Conservation (phyloP, 2,888 invertebrate genomes). For the Agrilus biguttatus region DNA sequence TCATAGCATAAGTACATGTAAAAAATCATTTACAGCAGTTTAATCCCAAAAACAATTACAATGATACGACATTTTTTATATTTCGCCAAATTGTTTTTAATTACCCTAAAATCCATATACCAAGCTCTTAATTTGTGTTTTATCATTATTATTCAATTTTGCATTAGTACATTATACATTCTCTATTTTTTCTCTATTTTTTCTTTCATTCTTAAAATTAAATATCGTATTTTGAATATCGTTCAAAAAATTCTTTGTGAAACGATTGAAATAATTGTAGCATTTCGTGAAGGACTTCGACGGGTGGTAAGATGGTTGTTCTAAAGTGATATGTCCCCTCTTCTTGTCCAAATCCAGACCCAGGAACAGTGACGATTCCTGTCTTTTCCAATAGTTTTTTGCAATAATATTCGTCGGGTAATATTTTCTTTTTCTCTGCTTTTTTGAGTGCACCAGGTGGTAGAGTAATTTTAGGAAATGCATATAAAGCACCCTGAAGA, state of each 20-base stretch:
- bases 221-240: constrained; percentile 41
- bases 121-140: no score
- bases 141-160: no score
- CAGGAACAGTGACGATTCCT: constrained; percentile 77
- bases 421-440: constrained; percentile 52
- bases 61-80: no score
- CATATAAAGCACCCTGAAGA: constrained; percentile 87
- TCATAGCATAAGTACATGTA: no score
- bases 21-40: no score
- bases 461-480: constrained; percentile 69
- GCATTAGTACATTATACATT: no score
- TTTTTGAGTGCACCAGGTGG: constrained; percentile 65
- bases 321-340: constrained; percentile 84
- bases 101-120: no score
- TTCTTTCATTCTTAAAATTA: not conserved
- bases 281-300: constrained; percentile 60
- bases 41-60: no score
- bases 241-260: constrained; percentile 60
- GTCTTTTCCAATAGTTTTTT: constrained; percentile 71
- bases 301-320: constrained; percentile 74
- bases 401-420: constrained; percentile 79
- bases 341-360: constrained; percentile 81
- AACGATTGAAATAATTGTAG: constrained; percentile 60
- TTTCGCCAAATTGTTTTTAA: no score
- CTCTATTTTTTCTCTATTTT: not conserved